A percentile compares a stretch with the other conserved stretches of the same genome.
These are phyloP conservation scores for Nerophis ophidion DNA, from an alignment of 2,113 vertebrate species.

Conservation along the genomic window DNA sequence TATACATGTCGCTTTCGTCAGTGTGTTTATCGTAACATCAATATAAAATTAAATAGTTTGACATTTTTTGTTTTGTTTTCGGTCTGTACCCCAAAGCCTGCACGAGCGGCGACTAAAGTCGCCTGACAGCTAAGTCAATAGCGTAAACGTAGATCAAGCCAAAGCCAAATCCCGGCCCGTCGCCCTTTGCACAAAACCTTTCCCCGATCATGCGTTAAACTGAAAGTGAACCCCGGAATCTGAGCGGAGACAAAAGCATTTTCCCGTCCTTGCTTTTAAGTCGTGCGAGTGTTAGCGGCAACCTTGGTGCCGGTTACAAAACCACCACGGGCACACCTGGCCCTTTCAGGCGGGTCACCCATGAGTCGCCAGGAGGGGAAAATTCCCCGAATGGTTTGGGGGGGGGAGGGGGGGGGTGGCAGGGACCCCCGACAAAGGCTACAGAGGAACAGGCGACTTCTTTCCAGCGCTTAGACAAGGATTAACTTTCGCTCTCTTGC, in stretches of 20 bases:
- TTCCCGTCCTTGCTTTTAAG: slow-evolving; percentile 62
- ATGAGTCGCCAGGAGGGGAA: slow-evolving; percentile 41
- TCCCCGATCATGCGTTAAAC: slow-evolving; percentile 69
- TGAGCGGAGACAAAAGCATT: slow-evolving; percentile 46
- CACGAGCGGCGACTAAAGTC: too few species aligned
- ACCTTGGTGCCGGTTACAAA: slow-evolving; percentile 22
- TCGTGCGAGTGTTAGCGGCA: slow-evolving; percentile 55
- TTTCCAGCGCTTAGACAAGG: slow-evolving; percentile 62
- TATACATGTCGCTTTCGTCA: too few species aligned
- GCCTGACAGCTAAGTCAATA: neutral
- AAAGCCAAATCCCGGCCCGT: too few species aligned
- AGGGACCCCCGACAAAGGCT: slow-evolving; percentile 56
- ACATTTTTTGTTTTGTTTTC: too few species aligned
- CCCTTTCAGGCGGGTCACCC: slow-evolving; percentile 58
- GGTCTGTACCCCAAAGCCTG: too few species aligned
- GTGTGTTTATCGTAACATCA: too few species aligned
- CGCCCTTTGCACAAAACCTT: slow-evolving; percentile 30
- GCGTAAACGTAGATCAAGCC: neutral
- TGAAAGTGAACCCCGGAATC: slow-evolving; percentile 63
- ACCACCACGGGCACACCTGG: slow-evolving; percentile 61
- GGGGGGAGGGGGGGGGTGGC: slow-evolving; percentile 7
- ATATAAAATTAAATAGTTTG: too few species aligned
- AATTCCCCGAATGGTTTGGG: slow-evolving; percentile 42
- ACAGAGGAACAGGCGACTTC: slow-evolving; percentile 65
- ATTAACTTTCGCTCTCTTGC: slow-evolving; percentile 69